Conservation (phyloP, 2,888 invertebrate species). For the Tridacna gigas region DNA sequence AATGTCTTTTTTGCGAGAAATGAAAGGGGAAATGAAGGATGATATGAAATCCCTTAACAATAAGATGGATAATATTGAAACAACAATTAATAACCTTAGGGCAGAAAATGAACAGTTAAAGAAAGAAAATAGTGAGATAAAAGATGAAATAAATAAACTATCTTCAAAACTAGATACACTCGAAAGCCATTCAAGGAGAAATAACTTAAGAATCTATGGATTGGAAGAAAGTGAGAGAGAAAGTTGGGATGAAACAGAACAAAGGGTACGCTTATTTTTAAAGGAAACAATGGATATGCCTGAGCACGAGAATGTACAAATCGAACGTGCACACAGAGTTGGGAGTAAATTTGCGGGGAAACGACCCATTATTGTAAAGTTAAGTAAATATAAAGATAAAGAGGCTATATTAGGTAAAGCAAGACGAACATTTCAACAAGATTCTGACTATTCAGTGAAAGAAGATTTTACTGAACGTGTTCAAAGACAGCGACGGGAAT, state of each 20-base stretch:
- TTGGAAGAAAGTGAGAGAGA: not conserved
- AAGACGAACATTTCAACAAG: not conserved
- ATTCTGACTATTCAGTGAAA: constrained; percentile 28
- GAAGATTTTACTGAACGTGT: constrained; percentile 23
- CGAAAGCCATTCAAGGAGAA: constrained; percentile 6
- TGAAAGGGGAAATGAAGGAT: not conserved
- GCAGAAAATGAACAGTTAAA: not conserved
- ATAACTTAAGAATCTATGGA: constrained; percentile 6
- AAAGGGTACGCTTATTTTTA: not conserved
- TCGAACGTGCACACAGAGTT: constrained; percentile 36
- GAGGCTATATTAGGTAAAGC: constrained; percentile 25
- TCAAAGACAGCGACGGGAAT: not conserved
- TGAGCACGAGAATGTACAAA: constrained; percentile 4
- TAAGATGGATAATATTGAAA: not conserved
- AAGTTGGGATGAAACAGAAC: not conserved
- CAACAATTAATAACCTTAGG: not conserved
- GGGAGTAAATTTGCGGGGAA: constrained; percentile 11
- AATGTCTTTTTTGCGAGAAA: constrained; percentile 3
- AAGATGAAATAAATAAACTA: not conserved
- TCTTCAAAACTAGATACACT: not conserved
- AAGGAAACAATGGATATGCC: not conserved
- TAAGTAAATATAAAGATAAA: constrained; percentile 30
- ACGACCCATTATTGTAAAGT: constrained; percentile 33
- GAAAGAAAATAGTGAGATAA: not conserved
- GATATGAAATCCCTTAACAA: not conserved